Conservation (phyloP, 92 coral and sea anemone species). For the Micromussa lordhowensis region DNA sequence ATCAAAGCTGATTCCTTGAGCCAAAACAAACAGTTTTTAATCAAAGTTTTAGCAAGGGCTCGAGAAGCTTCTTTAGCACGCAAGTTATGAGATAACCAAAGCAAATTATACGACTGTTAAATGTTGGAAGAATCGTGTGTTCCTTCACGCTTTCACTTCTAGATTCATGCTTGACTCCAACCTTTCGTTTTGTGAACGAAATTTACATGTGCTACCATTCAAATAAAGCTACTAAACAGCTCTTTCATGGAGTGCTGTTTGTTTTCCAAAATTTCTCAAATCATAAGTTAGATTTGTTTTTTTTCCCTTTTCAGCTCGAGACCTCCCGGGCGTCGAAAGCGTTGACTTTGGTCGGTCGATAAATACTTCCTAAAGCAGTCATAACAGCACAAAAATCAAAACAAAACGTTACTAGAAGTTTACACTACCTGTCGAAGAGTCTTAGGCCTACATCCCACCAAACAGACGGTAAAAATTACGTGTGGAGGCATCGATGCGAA, state of each 20-base stretch:
- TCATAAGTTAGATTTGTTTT: background rate
- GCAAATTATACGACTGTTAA: background rate
- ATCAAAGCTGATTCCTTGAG: background rate
- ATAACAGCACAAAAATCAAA: background rate
- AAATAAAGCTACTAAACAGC: background rate
- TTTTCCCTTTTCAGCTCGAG: background rate
- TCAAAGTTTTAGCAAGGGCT: background rate
- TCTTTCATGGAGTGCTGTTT: background rate
- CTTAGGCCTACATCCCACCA: constrained; percentile 73
- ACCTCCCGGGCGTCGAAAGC: background rate
- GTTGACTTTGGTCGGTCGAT: background rate
- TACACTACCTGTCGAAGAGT: constrained; percentile 17
- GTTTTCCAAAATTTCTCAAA: background rate
- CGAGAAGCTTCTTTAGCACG: background rate
- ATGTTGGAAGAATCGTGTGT: background rate
- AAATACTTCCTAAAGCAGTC: too few relatives aligned
- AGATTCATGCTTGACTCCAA: background rate
- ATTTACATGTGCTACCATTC: background rate
- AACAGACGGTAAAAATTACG: constrained; percentile 68
- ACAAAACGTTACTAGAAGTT: background rate
- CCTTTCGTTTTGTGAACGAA: background rate
- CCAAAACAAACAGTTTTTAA: background rate
- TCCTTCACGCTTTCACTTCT: background rate
- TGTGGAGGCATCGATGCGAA: constrained; percentile 43
- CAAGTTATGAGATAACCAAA: background rate